These are phyloP conservation scores for Anorthoa munda DNA, from an alignment of 2,888 invertebrate genomes.

Conservation along the genomic window DNA sequence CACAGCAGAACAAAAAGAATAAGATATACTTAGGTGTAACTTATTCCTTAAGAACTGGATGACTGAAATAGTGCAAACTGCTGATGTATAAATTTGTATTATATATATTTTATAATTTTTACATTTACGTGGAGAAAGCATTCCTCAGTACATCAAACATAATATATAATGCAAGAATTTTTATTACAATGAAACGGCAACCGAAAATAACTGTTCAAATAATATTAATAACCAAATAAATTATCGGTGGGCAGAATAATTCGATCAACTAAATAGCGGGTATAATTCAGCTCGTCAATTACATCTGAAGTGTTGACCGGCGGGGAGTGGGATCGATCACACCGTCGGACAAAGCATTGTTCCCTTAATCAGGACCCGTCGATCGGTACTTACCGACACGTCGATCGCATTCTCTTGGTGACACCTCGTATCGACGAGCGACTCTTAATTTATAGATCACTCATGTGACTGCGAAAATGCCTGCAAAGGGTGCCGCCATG, in stretches of 20 bases:
- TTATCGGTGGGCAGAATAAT: slow-evolving; percentile 40
- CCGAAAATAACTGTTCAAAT: slow-evolving; percentile 34
- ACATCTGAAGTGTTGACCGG: slow-evolving; percentile 63
- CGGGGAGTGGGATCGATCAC: slow-evolving; percentile 52
- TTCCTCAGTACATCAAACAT: not conserved
- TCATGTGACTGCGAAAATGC: slow-evolving; percentile 3
- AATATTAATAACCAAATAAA: slow-evolving; percentile 36
- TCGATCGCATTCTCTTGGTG: slow-evolving; percentile 67
- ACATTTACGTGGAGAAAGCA: too few species aligned
- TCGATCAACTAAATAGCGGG: slow-evolving; percentile 42
- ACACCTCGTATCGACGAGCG: slow-evolving; percentile 44
- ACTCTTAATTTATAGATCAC: slow-evolving; percentile 27
- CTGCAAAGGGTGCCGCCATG: not conserved
- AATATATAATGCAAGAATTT: slow-evolving; percentile 12
- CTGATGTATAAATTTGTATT: too few species aligned
- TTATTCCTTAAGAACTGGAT: too few species aligned
- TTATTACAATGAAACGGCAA: slow-evolving; percentile 2
- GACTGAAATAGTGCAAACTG: too few species aligned
- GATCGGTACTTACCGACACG: slow-evolving; percentile 45
- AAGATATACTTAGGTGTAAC: too few species aligned
- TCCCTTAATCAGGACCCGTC: slow-evolving; percentile 66
- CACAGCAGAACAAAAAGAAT: not conserved
- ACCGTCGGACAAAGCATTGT: slow-evolving; percentile 67
- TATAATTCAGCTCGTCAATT: slow-evolving; percentile 62
- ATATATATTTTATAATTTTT: too few species aligned